Evolutionary conservation across 2,888 invertebrate species (phyloP), one percentile per base, ranked within the genome.

Genomic region (Galerucella pusilla): DNA sequence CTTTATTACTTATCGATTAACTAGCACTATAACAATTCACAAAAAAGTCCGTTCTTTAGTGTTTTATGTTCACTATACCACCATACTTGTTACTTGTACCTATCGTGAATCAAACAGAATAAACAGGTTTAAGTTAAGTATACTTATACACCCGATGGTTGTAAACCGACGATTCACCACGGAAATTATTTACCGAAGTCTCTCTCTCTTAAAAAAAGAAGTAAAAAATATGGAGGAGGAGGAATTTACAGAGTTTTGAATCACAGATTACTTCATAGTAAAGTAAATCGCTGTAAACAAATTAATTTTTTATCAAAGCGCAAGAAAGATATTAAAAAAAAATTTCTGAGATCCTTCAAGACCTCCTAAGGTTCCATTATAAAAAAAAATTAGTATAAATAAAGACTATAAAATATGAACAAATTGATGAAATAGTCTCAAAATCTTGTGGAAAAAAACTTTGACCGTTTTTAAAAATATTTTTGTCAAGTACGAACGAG

Each of bases 81-180:
- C 45, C 46, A 42, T 66, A 66, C 66, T 57, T 71, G 57, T 57
- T 54, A 20, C 52, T 25, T n/a, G 20, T 16, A 46, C 66, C 66
- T 72, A 59, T 16, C 59, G 64, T 64, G 65, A 77, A 68, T 78
- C 70, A 63, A 72, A 76, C 77, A 75, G 77, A 77, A 75, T 79
- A 80, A 81, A 81, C 82, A 79, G 80, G 82, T 83, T 83, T 83
- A 20, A 20, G 20, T 20, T 20, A 81, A 80, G 81, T 82, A 57
- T 71, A 63, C 63, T 54, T 69, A 35, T 61, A 20, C 59, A 20
- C 10, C 28, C 28, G 61, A 61, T 61, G 16, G 25, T 28, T 2
- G 28, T 12, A 14, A 42, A 77, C 79, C 81, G 81, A 80, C 80
- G 80, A 81, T 79, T 80, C 79, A 79, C 76, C 79, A 80, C 78